These are phyloP conservation scores for Calonectris borealis DNA, from an alignment of 2,113 vertebrate genomes.

Conservation along the genomic window DNA sequence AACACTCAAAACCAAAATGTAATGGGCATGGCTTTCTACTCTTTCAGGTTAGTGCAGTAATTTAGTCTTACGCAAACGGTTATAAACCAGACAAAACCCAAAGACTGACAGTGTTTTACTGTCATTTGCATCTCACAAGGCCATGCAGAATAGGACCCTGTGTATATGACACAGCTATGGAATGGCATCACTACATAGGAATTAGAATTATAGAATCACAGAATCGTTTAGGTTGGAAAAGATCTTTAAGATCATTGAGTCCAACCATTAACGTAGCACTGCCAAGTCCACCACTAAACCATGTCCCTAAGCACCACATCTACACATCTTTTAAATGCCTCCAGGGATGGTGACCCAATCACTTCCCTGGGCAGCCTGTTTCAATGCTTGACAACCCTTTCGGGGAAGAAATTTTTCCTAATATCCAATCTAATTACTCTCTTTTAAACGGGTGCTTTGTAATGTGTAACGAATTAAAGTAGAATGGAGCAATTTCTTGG, in stretches of 20 bases:
- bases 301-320: too few species aligned
- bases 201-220: not conserved
- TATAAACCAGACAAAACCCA: not conserved
- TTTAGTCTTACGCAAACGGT: not conserved
- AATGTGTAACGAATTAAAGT: not conserved
- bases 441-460: not conserved
- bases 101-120: not conserved
- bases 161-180: not conserved
- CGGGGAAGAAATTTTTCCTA: too few species aligned
- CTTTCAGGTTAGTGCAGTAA: not conserved
- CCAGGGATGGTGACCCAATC: too few species aligned
- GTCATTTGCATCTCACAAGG: not conserved
- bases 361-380: too few species aligned
- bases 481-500: not conserved
- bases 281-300: too few species aligned
- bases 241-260: too few species aligned
- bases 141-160: not conserved
- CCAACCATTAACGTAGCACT: too few species aligned
- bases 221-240: too few species aligned
- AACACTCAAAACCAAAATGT: not conserved
- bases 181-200: not conserved
- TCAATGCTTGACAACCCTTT: too few species aligned
- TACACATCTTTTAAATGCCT: too few species aligned
- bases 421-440: not conserved
- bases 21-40: not conserved